These are phyloP conservation scores for Lampropteryx suffumata DNA, from an alignment of 2,888 invertebrate species.

Conservation along the genomic window DNA sequence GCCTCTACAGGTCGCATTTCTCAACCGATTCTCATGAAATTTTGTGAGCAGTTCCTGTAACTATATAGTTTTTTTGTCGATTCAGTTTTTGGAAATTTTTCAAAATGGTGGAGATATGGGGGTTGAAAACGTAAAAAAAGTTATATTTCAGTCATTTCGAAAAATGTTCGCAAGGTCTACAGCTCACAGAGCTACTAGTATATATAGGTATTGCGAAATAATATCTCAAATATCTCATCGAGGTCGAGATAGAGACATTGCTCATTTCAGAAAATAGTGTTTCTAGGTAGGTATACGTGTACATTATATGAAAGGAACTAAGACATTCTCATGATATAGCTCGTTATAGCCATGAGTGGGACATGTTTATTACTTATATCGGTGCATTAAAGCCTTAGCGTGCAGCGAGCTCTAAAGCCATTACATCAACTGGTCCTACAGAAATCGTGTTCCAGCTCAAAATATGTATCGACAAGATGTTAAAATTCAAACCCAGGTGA, in stretches of 20 bases:
- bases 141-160: no score
- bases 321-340: constrained; percentile 24
- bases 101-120: no score
- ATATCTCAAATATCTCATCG: background rate
- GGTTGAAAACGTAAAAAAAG: no score
- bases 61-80: no score
- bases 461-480: constrained; percentile 26
- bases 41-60: no score
- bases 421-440: constrained; percentile 46
- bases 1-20: no score
- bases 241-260: constrained; percentile 1
- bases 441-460: constrained; percentile 46
- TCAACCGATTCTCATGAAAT: no score
- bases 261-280: constrained; percentile 15
- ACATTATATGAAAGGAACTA: constrained; percentile 17
- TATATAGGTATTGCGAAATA: background rate
- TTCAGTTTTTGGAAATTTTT: no score
- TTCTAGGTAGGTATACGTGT: constrained; percentile 18
- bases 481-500: constrained; percentile 23
- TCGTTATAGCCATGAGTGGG: constrained; percentile 28
- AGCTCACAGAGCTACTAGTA: no score
- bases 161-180: no score
- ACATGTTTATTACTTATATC: constrained; percentile 39
- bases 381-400: constrained; percentile 39
- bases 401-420: constrained; percentile 39